Evolutionary conservation across 2,797 vertebrate genomes (phyloP).

Genomic region (Pristis pectinata): DNA sequence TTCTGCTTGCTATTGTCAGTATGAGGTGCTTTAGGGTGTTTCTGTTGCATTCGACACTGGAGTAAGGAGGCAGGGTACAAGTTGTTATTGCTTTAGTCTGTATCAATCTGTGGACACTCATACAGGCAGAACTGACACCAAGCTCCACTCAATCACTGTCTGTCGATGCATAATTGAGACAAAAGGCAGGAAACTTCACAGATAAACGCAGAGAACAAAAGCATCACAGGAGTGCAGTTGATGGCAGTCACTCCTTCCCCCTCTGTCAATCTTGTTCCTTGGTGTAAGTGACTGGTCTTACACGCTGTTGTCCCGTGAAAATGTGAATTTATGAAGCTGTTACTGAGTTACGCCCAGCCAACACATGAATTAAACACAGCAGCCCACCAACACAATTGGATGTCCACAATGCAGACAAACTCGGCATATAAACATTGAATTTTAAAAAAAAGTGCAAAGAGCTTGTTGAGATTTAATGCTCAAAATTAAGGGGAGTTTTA

Average conservation of each 20-base stretch:
- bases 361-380: neutral
- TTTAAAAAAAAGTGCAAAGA: neutral
- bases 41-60: too few species aligned
- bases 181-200: neutral
- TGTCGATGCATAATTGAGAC: neutral
- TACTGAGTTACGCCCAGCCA: neutral
- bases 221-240: neutral
- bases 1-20: too few species aligned
- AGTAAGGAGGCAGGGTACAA: too few species aligned
- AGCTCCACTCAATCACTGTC: neutral
- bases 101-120: neutral
- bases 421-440: neutral
- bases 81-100: too few species aligned
- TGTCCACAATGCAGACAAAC: neutral
- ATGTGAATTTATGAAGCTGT: neutral
- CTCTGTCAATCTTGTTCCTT: neutral
- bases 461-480: too few species aligned
- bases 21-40: too few species aligned
- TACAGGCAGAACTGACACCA: neutral
- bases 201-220: neutral
- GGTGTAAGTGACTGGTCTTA: neutral
- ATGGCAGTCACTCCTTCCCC: neutral
- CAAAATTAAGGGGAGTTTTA: neutral
- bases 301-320: neutral
- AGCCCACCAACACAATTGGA: neutral